A percentile compares a stretch with the other conserved stretches of the same genome.
phyloP scores from a whole-genome alignment of 1,140 invertebrate genomes.

The Dendrolimus punctatus region DNA sequence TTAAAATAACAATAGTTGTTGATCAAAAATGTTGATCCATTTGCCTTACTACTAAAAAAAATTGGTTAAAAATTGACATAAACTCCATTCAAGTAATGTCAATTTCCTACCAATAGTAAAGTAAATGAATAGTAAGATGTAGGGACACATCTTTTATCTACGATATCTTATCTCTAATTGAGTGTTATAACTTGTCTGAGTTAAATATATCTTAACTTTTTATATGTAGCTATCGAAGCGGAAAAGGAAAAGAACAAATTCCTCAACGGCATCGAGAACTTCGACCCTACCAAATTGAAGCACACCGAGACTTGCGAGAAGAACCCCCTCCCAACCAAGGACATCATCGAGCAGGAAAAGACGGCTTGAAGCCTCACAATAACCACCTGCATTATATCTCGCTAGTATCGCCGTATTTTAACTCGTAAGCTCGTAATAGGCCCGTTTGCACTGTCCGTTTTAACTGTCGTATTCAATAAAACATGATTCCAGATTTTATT shows the following conservation, averaged over 20 bases:
- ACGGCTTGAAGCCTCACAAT: slow-evolving; percentile 68
- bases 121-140: too few relatives aligned
- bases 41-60: too few relatives aligned
- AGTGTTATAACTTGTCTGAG: neutral
- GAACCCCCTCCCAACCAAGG: slow-evolving; percentile 91
- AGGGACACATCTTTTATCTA: too few relatives aligned
- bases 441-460: slow-evolving; percentile 35
- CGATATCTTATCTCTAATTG: too few relatives aligned
- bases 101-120: too few relatives aligned
- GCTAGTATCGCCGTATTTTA: slow-evolving; percentile 67
- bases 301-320: slow-evolving; percentile 92
- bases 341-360: slow-evolving; percentile 82
- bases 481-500: neutral
- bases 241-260: slow-evolving; percentile 91
- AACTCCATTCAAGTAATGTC: too few relatives aligned
- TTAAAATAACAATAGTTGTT: too few relatives aligned
- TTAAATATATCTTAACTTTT: slow-evolving; percentile 11
- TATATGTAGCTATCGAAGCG: slow-evolving; percentile 83
- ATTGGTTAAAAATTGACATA: too few relatives aligned
- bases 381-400: slow-evolving; percentile 53
- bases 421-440: slow-evolving; percentile 53
- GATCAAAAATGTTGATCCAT: too few relatives aligned
- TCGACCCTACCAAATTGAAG: slow-evolving; percentile 88
- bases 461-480: slow-evolving; percentile 6
- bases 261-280: slow-evolving; percentile 90